These are phyloP conservation scores for Taxidea taxus DNA, from an alignment of 2,113 vertebrate genomes.

Conservation along the genomic window DNA sequence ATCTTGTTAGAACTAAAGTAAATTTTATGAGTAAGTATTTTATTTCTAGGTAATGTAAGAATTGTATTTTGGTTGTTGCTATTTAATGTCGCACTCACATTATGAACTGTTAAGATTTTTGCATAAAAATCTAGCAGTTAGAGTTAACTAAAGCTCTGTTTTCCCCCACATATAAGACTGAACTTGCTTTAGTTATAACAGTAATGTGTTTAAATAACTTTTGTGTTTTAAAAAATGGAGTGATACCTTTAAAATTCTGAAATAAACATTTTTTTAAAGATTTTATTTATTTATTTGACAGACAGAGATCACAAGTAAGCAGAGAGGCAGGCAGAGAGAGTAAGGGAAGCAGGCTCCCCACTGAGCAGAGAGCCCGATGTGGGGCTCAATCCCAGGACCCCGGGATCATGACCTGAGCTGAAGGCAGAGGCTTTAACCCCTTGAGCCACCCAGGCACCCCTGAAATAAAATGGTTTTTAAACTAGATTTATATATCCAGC, in stretches of 20 bases:
- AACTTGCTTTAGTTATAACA: not conserved
- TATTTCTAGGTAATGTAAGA: not conserved
- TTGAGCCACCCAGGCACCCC: too few species aligned
- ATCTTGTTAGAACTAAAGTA: not conserved
- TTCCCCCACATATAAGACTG: not conserved
- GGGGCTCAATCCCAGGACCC: too few species aligned
- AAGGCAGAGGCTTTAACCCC: too few species aligned
- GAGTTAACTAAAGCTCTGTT: not conserved
- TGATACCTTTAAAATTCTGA: not conserved
- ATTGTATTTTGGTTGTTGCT: not conserved
- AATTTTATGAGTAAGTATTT: not conserved
- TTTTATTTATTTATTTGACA: too few species aligned
- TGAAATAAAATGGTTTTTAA: not conserved
- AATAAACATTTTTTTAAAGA: too few species aligned
- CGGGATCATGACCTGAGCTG: too few species aligned
- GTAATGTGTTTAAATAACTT: not conserved
- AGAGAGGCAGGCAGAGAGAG: too few species aligned
- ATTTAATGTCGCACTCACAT: not conserved
- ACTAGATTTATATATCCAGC: not conserved
- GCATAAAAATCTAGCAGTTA: not conserved
- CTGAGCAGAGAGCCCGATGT: too few species aligned
- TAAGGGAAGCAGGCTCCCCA: too few species aligned
- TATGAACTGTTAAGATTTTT: not conserved
- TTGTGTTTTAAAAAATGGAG: not conserved
- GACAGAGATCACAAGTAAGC: too few species aligned